phyloP scores from a whole-genome alignment of 2,113 vertebrate species.

The Heterocephalus glaber region DNA sequence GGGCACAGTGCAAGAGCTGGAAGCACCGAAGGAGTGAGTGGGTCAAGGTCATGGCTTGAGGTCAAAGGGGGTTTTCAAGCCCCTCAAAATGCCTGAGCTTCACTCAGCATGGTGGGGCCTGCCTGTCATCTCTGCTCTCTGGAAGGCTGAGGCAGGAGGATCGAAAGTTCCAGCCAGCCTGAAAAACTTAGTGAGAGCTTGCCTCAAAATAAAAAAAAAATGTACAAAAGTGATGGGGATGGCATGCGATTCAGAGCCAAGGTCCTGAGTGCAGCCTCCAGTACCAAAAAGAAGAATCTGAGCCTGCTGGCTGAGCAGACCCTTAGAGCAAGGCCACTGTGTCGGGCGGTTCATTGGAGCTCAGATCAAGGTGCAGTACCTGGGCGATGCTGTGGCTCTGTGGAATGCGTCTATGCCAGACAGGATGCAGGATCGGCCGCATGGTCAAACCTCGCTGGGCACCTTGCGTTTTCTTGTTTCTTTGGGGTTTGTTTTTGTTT shows the following conservation, averaged over 20 bases:
- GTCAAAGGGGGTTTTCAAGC: not conserved
- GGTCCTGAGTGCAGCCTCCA: not conserved
- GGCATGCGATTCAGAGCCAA: not conserved
- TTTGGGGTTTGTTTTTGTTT: not conserved
- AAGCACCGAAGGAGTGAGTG: not conserved
- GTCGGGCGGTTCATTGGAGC: not conserved
- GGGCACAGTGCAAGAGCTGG: not conserved
- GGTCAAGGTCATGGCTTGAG: not conserved
- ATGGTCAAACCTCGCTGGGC: not conserved
- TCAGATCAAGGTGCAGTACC: not conserved
- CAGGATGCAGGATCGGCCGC: not conserved
- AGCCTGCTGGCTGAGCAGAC: not conserved
- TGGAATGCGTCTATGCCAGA: not conserved
- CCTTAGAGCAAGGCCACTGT: not conserved
- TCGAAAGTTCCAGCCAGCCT: not conserved
- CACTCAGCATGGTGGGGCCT: not conserved
- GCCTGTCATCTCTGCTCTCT: no score
- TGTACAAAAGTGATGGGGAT: not conserved
- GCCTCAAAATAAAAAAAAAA: not conserved
- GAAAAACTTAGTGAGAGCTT: not conserved
- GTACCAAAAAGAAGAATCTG: not conserved
- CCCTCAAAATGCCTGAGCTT: not conserved
- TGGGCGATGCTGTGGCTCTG: not conserved
- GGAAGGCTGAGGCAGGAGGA: not conserved
- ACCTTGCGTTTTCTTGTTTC: not conserved